phyloP scores from a whole-genome alignment of 1,140 invertebrate genomes.

The Cotesia vestalis region DNA sequence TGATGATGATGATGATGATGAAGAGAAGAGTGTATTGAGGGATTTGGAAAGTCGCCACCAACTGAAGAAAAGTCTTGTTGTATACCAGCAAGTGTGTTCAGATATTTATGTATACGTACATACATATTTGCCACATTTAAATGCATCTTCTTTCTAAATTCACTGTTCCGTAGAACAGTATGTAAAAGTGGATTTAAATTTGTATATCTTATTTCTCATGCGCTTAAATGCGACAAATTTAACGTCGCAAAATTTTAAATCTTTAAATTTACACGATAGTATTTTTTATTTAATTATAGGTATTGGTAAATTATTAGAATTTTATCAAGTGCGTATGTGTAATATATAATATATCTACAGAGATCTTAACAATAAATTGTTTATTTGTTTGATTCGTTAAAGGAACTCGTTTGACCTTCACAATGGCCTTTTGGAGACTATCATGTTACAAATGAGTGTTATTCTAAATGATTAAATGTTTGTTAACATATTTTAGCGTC shows the following conservation, averaged over 20 bases:
- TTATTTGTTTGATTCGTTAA: constrained; percentile 7
- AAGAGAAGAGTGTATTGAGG: constrained; percentile 7
- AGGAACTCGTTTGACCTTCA: constrained; percentile 20
- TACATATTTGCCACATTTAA: constrained; percentile 20
- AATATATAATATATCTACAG: too few species aligned
- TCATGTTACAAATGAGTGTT: background rate
- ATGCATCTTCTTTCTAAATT: constrained; percentile 13
- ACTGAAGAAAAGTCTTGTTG: constrained; percentile 4
- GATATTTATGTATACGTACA: constrained; percentile 22
- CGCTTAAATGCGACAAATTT: too few species aligned
- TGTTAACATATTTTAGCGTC: background rate
- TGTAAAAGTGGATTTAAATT: background rate
- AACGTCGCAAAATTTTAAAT: too few species aligned
- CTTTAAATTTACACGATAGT: too few species aligned
- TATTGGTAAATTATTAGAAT: too few species aligned
- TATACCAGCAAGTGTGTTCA: background rate
- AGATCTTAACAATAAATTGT: background rate
- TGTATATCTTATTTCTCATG: background rate
- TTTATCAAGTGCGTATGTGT: too few species aligned
- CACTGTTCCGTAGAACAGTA: background rate
- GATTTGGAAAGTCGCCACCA: constrained; percentile 36
- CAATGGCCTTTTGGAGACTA: constrained; percentile 18
- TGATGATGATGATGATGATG: background rate
- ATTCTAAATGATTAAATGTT: background rate
- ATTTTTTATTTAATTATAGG: background rate